Evolutionary conservation across 2,113 vertebrate species (phyloP).

Genomic region (Hippocampus zosterae): DNA sequence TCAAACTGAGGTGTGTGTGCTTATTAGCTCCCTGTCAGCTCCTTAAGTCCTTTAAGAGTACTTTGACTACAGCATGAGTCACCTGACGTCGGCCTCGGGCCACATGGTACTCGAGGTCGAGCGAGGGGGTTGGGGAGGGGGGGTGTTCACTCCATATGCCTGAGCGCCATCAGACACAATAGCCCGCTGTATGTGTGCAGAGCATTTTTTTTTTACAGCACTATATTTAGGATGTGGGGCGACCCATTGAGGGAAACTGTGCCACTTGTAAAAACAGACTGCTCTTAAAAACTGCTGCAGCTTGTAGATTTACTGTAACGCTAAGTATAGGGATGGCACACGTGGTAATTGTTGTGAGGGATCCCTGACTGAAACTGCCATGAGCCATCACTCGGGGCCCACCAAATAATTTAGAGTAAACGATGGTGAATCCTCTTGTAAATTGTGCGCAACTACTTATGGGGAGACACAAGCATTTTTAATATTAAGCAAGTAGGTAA

Average conservation of each 20-base stretch:
- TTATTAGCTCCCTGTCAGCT: neutral
- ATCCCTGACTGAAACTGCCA: neutral
- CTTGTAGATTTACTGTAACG: neutral
- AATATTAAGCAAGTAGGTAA: too few relatives aligned
- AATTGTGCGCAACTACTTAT: neutral
- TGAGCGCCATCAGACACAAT: constrained; percentile 62
- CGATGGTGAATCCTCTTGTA: too few relatives aligned
- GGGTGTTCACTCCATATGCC: constrained; percentile 62
- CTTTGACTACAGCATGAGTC: constrained; percentile 26
- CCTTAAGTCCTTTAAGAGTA: constrained; percentile 16
- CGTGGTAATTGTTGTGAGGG: constrained; percentile 22
- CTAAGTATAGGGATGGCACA: constrained; percentile 13
- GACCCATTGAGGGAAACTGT: constrained; percentile 12
- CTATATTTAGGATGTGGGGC: constrained; percentile 52
- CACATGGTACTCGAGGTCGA: constrained; percentile 55
- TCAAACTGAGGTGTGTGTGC: neutral
- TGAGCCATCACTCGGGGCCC: too few relatives aligned
- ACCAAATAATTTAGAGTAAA: too few relatives aligned
- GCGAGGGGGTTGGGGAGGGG: constrained; percentile 34
- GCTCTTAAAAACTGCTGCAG: constrained; percentile 20
- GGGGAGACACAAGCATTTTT: neutral
- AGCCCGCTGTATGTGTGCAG: constrained; percentile 39
- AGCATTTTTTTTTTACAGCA: constrained; percentile 12
- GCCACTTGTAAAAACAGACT: constrained; percentile 39
- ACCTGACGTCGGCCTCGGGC: constrained; percentile 48